Evolutionary conservation across 1,140 invertebrate genomes (phyloP).

Genomic region (Cyrtorhinus lividipennis): DNA sequence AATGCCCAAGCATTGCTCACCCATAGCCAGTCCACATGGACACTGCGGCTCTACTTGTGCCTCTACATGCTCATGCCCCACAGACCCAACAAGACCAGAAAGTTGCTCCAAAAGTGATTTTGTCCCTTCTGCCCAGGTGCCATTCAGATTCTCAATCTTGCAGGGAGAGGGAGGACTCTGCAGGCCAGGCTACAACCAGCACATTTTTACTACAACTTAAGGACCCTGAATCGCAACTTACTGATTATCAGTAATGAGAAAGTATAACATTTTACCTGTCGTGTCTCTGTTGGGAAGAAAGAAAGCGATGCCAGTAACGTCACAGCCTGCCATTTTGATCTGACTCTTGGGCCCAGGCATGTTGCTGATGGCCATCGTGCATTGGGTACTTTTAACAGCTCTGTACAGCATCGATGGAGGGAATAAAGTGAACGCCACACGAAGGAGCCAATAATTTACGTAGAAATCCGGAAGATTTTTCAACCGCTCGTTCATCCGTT

Average conservation of each 20-base stretch:
- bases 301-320: not conserved
- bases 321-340: not conserved
- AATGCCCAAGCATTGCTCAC: not conserved
- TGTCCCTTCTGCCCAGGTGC: too few species aligned
- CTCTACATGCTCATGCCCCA: too few species aligned
- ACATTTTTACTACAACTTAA: too few species aligned
- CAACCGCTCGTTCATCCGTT: not conserved
- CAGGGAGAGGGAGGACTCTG: too few species aligned
- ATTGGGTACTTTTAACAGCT: not conserved
- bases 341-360: not conserved
- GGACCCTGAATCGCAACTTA: too few species aligned
- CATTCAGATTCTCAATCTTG: too few species aligned
- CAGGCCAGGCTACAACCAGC: too few species aligned
- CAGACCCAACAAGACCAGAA: too few species aligned
- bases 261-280: constrained; percentile 1
- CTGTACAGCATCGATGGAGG: not conserved
- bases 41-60: too few species aligned
- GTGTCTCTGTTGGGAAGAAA: constrained; percentile 4
- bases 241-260: too few species aligned
- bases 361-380: not conserved
- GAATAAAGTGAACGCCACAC: not conserved
- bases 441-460: not conserved
- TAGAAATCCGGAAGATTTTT: not conserved
- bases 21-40: not conserved
- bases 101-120: too few species aligned